A percentile compares a stretch with the other conserved stretches of the same genome.
Evolutionary conservation across 2,888 invertebrate species (phyloP).

Genomic region (Zeuzera pyrina): DNA sequence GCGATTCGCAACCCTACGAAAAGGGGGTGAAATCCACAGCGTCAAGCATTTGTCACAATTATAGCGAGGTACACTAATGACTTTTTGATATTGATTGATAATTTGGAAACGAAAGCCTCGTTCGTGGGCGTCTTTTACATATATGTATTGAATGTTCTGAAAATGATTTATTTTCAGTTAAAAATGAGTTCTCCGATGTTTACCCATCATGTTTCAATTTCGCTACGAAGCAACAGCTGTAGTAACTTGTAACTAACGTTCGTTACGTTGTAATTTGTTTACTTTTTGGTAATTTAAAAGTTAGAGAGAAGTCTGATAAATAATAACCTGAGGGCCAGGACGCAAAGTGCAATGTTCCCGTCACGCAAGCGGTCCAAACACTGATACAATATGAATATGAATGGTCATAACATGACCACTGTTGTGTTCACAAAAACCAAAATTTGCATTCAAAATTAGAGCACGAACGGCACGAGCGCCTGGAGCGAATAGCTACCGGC

Average conservation of each 20-base stretch:
- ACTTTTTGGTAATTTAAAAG: constrained; percentile 7
- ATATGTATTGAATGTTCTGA: too few species aligned
- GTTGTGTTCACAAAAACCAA: constrained; percentile 39
- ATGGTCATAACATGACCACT: constrained; percentile 20
- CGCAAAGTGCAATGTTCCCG: constrained; percentile 37
- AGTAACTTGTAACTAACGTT: too few species aligned
- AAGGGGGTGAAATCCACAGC: neutral
- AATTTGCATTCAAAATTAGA: constrained; percentile 67
- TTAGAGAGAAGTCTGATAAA: constrained; percentile 24
- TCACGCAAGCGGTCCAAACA: constrained; percentile 49
- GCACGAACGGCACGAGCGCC: constrained; percentile 63
- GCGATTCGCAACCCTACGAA: constrained; percentile 3
- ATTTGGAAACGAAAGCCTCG: too few species aligned
- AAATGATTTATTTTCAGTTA: too few species aligned
- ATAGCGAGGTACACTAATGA: too few species aligned
- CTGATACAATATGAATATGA: constrained; percentile 31
- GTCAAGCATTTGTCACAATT: too few species aligned
- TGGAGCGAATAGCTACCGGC: constrained; percentile 57
- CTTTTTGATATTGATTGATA: too few species aligned
- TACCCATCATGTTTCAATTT: too few species aligned
- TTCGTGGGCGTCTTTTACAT: too few species aligned
- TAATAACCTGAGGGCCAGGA: constrained; percentile 30
- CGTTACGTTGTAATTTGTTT: constrained; percentile 1
- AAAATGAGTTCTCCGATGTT: too few species aligned
- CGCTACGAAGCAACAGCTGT: too few species aligned